Percentiles rank a stretch among this genome's conserved stretches.
Conservation (phyloP, 2,113 vertebrate species). For the Poeciliopsis turrubarensis region DNA sequence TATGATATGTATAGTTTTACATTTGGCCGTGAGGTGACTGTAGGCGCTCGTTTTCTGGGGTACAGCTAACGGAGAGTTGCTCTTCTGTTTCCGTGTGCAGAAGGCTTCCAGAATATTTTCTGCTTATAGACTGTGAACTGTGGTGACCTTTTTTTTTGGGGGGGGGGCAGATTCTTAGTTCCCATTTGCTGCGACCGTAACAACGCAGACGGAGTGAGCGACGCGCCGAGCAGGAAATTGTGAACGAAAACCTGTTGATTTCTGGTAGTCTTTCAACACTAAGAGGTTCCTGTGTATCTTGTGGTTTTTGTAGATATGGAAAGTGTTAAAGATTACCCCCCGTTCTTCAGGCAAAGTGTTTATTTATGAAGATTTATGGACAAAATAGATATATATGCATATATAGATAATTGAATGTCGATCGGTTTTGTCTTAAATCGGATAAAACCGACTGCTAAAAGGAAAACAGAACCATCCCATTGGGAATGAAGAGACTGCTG, state of each 20-base stretch:
- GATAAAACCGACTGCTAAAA: constrained; percentile 31
- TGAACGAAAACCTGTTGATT: constrained; percentile 32
- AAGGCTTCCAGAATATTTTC: constrained; percentile 53
- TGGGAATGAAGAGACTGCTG: constrained; percentile 34
- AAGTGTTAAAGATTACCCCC: constrained; percentile 2
- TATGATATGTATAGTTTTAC: constrained; percentile 44
- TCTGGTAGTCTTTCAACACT: constrained; percentile 67
- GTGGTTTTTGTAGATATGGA: constrained; percentile 50
- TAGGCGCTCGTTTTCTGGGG: constrained; percentile 31
- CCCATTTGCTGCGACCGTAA: constrained; percentile 29
- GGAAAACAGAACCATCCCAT: constrained; percentile 21
- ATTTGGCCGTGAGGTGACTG: constrained; percentile 45
- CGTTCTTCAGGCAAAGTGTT: constrained; percentile 23
- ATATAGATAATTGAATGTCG: constrained; percentile 15
- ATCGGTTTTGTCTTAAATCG: constrained; percentile 25
- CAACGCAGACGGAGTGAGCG: constrained; percentile 13
- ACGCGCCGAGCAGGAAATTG: constrained; percentile 10
- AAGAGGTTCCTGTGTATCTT: constrained; percentile 40
- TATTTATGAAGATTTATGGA: constrained; percentile 53
- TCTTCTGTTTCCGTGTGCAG: constrained; percentile 29
- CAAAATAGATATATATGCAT: not conserved
- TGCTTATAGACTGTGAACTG: constrained; percentile 44
- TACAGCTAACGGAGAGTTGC: constrained; percentile 24
- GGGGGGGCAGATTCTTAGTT: not conserved
- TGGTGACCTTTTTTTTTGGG: constrained; percentile 17